Conservation (phyloP, 2,888 invertebrate species). For the Baccha elongata region DNA sequence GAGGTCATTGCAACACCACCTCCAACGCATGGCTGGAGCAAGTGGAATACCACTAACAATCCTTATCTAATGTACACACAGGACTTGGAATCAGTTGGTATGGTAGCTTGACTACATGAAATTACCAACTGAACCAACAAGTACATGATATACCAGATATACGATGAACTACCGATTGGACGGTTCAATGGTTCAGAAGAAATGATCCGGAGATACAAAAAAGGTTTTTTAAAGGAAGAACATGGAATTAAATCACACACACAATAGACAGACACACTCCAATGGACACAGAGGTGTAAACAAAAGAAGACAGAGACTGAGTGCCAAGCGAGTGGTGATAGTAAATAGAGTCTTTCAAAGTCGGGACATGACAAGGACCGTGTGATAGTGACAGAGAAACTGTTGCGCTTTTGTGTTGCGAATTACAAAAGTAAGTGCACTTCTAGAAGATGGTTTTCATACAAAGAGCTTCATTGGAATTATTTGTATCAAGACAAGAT, state of each 20-base stretch:
- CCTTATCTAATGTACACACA: constrained; percentile 49
- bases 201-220: constrained; percentile 50
- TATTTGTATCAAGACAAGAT: constrained; percentile 18
- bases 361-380: constrained; percentile 22
- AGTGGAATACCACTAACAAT: constrained; percentile 51
- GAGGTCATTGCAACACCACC: constrained; percentile 28
- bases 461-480: not conserved
- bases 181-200: constrained; percentile 65
- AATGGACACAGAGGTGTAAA: constrained; percentile 56
- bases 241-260: constrained; percentile 47
- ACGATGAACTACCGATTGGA: constrained; percentile 39
- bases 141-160: not conserved
- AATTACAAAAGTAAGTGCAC: constrained; percentile 20
- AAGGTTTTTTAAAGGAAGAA: constrained; percentile 29
- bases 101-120: not conserved
- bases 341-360: constrained; percentile 26
- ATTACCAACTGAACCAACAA: constrained; percentile 8
- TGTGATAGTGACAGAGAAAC: constrained; percentile 26
- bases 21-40: constrained; percentile 32
- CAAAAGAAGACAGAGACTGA: constrained; percentile 30
- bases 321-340: constrained; percentile 28
- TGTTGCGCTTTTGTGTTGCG: constrained; percentile 34
- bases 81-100: constrained; percentile 17
- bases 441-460: not conserved
- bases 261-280: constrained; percentile 29